Evolutionary conservation across 2,888 invertebrate genomes (phyloP), one percentile per base, ranked within the genome.

Genomic region (Limnephilus rhombicus): DNA sequence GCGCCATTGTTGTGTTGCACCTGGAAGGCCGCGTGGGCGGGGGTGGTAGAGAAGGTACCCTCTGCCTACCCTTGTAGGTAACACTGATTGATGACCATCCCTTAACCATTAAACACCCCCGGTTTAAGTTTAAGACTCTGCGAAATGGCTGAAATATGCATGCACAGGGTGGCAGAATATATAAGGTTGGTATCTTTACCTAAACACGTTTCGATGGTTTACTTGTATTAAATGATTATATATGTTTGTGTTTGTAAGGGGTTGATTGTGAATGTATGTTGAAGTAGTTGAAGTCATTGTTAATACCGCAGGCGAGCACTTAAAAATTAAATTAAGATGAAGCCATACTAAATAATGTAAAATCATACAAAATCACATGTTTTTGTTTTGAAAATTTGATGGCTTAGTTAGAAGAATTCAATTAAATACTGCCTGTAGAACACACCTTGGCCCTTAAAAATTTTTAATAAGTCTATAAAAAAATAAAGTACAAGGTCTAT

Each of bases 1-100:
- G 90, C 80, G 85, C 89, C 49, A 80, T 91, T 92, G 91, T 93
- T 88, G 88, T 49, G 89, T 91, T 91, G 92, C 93, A 93, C 93
- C 93, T 93, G 93, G 93, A 91, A 93, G 93, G 93, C 91, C 92
- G 92, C 90, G 91, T 89, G 83, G 93, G 93, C 93, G 92, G 93
- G 93, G 93, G 93, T 92, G 87, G 87, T 41, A 31, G 53, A 18
- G 68, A 34, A 53, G 31, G 53, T 82, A 82, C 68, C 68, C 2
- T 24, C 68, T 68, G 24, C 68, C 68, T 68, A 68, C 68, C 68
- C 68, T 68, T 34, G 37, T 41, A 91, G 80, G 85, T 68, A 89
- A 37, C 86, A 68, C 92, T 93, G 93, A 93, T 93, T 93, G 93
- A 93, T 93, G 92, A 86, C 92, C 92, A 85, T 91, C 92, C 92